Conservation (phyloP, 2,113 vertebrate species). For the Labeo rohita region DNA sequence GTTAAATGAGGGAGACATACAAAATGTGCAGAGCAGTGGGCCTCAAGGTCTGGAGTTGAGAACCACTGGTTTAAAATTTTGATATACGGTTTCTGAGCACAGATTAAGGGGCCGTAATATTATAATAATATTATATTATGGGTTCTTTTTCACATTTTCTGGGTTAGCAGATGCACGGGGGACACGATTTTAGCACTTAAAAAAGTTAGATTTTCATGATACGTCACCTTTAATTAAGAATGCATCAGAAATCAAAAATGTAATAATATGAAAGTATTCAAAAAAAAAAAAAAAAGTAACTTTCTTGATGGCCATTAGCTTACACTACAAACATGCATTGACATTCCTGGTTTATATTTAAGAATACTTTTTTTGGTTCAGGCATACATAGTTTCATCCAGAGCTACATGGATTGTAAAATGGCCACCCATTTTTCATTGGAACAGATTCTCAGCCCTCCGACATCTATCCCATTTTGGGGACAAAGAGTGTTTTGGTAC, state of each 20-base stretch:
- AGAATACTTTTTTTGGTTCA: not conserved
- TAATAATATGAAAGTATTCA: not conserved
- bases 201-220: no score
- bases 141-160: no score
- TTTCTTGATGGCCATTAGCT: not conserved
- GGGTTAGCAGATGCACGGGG: no score
- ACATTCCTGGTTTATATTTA: not conserved
- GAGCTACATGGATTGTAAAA: not conserved
- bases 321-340: not conserved
- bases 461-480: conserved; percentile 25
- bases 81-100: no score
- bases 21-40: no score
- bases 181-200: no score
- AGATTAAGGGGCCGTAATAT: no score
- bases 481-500: conserved; percentile 37
- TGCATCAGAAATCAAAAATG: not conserved
- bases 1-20: no score
- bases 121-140: no score
- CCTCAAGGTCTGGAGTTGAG: no score
- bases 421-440: not conserved
- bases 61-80: no score
- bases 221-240: not conserved
- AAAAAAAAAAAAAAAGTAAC: not conserved
- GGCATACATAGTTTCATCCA: not conserved
- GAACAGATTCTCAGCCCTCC: conserved; percentile 17